These are phyloP conservation scores for Nesogale talazaci DNA, from an alignment of 2,113 vertebrate species.

Conservation along the genomic window DNA sequence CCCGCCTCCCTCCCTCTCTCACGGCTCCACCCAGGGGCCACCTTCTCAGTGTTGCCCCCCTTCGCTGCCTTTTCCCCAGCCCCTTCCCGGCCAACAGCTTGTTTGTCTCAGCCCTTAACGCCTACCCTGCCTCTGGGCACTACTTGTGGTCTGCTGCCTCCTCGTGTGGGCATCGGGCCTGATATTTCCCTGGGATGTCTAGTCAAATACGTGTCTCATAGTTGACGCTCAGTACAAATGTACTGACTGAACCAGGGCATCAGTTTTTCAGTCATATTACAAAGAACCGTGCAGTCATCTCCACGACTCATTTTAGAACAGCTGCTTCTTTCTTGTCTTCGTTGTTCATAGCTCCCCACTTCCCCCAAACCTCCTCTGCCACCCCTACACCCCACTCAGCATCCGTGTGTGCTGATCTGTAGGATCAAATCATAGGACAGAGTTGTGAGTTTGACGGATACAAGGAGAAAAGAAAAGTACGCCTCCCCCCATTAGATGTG, in stretches of 20 bases:
- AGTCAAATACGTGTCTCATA: neutral
- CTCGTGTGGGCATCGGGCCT: neutral
- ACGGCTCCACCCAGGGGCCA: neutral
- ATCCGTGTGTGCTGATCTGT: neutral
- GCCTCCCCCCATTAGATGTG: no score
- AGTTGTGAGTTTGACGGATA: constrained; percentile 34
- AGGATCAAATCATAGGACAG: constrained; percentile 24
- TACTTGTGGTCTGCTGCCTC: neutral
- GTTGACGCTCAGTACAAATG: neutral
- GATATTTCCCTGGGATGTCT: neutral
- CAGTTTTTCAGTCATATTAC: no score
- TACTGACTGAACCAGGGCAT: no score
- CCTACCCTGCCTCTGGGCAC: neutral
- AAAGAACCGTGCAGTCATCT: no score
- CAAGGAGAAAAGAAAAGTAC: no score
- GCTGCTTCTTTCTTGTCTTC: no score
- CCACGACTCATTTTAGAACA: no score
- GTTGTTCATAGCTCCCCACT: no score
- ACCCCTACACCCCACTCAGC: neutral
- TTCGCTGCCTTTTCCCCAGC: neutral
- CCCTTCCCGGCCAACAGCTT: neutral
- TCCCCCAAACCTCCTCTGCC: no score
- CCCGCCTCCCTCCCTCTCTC: neutral
- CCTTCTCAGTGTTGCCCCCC: neutral
- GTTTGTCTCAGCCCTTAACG: neutral